phyloP scores from a whole-genome alignment of 2,888 invertebrate species.

The Tipula lateralis region DNA sequence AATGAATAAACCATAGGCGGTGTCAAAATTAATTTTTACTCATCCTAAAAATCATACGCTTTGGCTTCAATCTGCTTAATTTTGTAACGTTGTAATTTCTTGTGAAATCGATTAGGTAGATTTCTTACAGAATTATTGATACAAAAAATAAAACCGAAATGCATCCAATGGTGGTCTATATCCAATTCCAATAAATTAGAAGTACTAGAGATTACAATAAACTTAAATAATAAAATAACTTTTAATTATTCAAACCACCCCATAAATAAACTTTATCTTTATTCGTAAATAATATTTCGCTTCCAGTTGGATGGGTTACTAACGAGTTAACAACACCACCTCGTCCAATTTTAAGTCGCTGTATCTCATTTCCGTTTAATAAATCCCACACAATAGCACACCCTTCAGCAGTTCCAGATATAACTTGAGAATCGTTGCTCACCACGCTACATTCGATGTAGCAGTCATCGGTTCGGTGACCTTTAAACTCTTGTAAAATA shows the following conservation, averaged over 20 bases:
- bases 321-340: conserved; percentile 71
- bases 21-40: no score
- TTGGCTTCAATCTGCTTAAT: no score
- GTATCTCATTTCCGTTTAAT: conserved; percentile 62
- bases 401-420: conserved; percentile 88
- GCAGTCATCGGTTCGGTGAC: conserved; percentile 77
- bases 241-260: conserved; percentile 28
- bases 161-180: no score
- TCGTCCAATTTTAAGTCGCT: conserved; percentile 46
- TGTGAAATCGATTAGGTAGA: no score
- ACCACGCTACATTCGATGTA: conserved; percentile 84
- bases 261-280: conserved; percentile 45
- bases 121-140: no score
- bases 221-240: no score
- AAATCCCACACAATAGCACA: conserved; percentile 69
- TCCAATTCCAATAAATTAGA: no score
- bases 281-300: conserved; percentile 44
- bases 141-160: no score
- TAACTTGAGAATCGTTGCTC: conserved; percentile 74
- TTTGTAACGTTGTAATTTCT: no score
- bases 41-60: no score
- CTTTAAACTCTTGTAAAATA: conserved; percentile 70
- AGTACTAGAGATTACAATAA: no score
- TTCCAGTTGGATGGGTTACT: conserved; percentile 66
- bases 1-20: no score